Percentiles rank a stretch among this genome's conserved stretches.
Evolutionary conservation across 2,888 invertebrate genomes (phyloP).

Genomic region (Ashinkailepas kermadecensis): DNA sequence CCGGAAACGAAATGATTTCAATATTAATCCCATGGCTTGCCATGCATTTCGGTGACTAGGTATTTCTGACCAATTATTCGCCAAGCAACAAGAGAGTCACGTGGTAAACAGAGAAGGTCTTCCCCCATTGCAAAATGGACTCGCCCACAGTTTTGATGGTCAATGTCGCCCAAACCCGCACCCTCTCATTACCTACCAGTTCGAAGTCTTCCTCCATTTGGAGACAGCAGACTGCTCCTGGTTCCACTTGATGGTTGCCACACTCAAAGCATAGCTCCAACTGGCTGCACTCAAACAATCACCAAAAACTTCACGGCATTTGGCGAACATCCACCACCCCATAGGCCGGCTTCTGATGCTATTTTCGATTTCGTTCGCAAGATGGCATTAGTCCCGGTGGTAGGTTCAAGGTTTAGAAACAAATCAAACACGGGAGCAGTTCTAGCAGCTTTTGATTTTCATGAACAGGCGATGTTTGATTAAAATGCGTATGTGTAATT

Average conservation of each 20-base stretch:
- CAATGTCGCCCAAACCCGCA: constrained; percentile 14
- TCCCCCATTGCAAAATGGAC: background rate
- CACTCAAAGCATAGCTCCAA: background rate
- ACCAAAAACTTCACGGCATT: background rate
- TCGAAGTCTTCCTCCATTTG: constrained; percentile 16
- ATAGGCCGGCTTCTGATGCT: constrained; percentile 13
- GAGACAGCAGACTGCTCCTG: background rate
- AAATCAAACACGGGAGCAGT: background rate
- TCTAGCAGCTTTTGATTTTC: too few species aligned
- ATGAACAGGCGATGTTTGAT: too few species aligned
- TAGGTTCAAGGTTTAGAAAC: constrained; percentile 15
- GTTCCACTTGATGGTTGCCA: background rate
- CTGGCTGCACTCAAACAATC: background rate
- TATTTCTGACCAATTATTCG: too few species aligned
- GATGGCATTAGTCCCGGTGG: constrained; percentile 5
- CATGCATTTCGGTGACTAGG: too few species aligned
- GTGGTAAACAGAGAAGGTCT: background rate
- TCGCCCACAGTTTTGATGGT: constrained; percentile 16
- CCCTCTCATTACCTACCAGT: constrained; percentile 1
- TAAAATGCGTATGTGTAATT: too few species aligned
- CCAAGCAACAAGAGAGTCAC: background rate
- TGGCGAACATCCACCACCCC: background rate
- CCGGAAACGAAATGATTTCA: too few species aligned
- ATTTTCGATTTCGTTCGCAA: constrained; percentile 21
- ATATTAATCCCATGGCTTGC: too few species aligned